A percentile compares a stretch with the other conserved stretches of the same genome.
phyloP scores from a whole-genome alignment of 2,888 invertebrate genomes.

The Drosophila gaucha region DNA sequence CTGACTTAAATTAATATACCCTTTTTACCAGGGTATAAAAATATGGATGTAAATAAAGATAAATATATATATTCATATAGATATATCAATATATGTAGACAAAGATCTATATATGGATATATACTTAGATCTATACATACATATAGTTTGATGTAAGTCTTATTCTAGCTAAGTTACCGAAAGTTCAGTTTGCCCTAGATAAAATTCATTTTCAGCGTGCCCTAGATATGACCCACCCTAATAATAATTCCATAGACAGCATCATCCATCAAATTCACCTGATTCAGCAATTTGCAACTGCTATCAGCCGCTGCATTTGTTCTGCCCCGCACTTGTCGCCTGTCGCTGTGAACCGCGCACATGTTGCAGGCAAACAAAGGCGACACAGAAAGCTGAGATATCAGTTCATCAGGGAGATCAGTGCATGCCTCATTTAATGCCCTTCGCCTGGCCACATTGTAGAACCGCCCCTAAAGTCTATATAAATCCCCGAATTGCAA shows the following conservation, averaged over 20 bases:
- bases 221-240: conserved; percentile 26
- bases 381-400: conserved; percentile 28
- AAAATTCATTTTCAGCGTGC: not conserved
- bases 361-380: conserved; percentile 52
- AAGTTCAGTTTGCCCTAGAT: too few relatives aligned
- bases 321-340: conserved; percentile 48
- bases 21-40: too few relatives aligned
- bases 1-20: too few relatives aligned
- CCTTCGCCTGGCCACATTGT: not conserved
- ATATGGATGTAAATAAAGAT: not conserved
- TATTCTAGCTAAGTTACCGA: too few relatives aligned
- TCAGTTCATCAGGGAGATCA: conserved; percentile 41
- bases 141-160: too few relatives aligned
- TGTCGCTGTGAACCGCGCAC: conserved; percentile 60
- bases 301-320: not conserved
- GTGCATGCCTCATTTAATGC: conserved; percentile 65
- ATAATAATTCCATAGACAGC: not conserved
- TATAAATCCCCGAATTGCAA: conserved; percentile 44
- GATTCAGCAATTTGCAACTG: conserved; percentile 48
- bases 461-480: conserved; percentile 62
- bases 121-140: not conserved
- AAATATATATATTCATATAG: not conserved
- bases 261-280: conserved; percentile 59
- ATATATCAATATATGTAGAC: not conserved
- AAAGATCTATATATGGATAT: not conserved